Evolutionary conservation across 1,140 invertebrate genomes (phyloP).

Genomic region (Apis mellifera): DNA sequence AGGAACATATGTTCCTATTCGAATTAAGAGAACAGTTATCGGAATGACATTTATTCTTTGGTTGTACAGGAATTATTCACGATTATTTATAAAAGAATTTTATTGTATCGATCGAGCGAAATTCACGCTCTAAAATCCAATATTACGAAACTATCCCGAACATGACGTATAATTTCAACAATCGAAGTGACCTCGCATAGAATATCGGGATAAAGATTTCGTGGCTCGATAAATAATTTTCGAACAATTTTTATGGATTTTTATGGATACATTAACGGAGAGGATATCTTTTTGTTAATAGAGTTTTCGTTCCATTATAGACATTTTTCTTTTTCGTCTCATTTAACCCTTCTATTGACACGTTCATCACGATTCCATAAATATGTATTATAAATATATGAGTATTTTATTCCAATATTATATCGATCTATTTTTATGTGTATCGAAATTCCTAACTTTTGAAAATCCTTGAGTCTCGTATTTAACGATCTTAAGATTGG

Average conservation of each 20-base stretch:
- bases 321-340: neutral
- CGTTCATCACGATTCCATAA: constrained; percentile 28
- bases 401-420: constrained; percentile 3
- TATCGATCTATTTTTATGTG: neutral
- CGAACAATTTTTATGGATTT: neutral
- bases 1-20: constrained; percentile 24
- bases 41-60: constrained; percentile 25
- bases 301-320: neutral
- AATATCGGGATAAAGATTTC: neutral
- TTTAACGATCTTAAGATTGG: constrained; percentile 32
- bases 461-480: neutral
- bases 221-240: neutral
- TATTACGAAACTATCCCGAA: too few species aligned
- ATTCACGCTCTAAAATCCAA: neutral
- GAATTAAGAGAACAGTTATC: constrained; percentile 15
- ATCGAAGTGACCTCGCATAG: neutral
- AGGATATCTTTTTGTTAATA: constrained; percentile 42
- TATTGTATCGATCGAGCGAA: neutral
- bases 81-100: constrained; percentile 25
- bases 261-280: neutral
- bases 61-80: neutral
- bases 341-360: constrained; percentile 18
- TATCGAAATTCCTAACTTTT: constrained; percentile 16
- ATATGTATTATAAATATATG: neutral
- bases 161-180: neutral